Conservation (phyloP, 2,113 vertebrate genomes). For the Chaetodon auriga region DNA sequence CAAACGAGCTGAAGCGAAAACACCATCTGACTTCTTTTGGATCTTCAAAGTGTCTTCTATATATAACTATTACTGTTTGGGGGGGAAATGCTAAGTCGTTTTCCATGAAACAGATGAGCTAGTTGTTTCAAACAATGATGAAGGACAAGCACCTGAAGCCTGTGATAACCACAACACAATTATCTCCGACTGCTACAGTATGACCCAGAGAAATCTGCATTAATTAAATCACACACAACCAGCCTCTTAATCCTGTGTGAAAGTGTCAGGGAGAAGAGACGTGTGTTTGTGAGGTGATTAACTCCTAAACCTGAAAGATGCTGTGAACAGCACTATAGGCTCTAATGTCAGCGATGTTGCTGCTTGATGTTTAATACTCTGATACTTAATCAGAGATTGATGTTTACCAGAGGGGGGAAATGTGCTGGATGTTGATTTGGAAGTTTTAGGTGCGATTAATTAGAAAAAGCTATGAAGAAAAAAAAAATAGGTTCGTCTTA, state of each 20-base stretch:
- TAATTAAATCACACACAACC: constrained; percentile 70
- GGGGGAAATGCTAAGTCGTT: constrained; percentile 56
- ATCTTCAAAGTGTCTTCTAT: constrained; percentile 15
- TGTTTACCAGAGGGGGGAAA: constrained; percentile 67
- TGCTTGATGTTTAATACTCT: constrained; percentile 70
- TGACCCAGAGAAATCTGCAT: constrained; percentile 75
- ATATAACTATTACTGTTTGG: background rate
- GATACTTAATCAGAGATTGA: constrained; percentile 73
- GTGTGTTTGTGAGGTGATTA: constrained; percentile 81
- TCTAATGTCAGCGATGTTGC: constrained; percentile 62
- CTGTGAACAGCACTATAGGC: constrained; percentile 73
- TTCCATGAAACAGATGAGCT: constrained; percentile 58
- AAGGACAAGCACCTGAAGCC: constrained; percentile 76
- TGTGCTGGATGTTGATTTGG: constrained; percentile 60
- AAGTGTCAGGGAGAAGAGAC: constrained; percentile 72
- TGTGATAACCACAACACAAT: constrained; percentile 73
- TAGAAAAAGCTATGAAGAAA: constrained; percentile 47
- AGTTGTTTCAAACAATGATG: constrained; percentile 68
- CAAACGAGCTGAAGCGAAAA: constrained; percentile 9
- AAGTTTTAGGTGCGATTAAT: constrained; percentile 68
- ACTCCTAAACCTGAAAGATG: constrained; percentile 74
- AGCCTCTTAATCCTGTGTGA: constrained; percentile 73
- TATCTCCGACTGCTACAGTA: constrained; percentile 67
- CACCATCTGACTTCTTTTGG: background rate
- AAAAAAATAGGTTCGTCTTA: constrained; percentile 5